Base-by-base conservation (phyloP, 2,888 invertebrate genomes). In the Aelia acuminata region DNA sequence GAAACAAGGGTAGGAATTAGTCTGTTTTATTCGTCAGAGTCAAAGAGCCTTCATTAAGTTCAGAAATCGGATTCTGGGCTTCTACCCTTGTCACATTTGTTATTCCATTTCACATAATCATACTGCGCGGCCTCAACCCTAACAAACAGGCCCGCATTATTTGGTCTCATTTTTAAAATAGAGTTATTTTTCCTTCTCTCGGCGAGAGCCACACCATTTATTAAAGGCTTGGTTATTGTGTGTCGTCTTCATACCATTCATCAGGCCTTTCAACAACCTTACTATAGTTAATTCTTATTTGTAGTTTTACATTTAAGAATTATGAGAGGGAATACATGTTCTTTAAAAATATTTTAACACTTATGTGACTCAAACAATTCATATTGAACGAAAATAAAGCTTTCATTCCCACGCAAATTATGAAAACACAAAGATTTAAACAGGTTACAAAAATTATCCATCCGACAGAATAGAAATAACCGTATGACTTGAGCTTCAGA, bases 41-140 rank as follows among this genome's bases (percentile, higher is more conserved):
- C 57, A 57, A 57, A 57, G 57, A 57, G 57, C 20, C 57, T 57
- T 57, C 57, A 57, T 57, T 57, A 57, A 57, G 57, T 57, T 20
- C 57, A 57, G 26, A 57, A 57, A 57, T 57, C 57, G 57, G 57
- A 57, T 57, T 57, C 3, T 13, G 26, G 13, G 13, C 57, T 26
- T 57, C 57, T 57, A 57, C 57, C 57, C 57, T 57, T 31, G 57
- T 57, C 57, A 57, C 57, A 57, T 57, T 57, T 57, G 57, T 57
- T 26, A 57, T 57, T 57, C 57, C 57, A 57, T 57, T 57, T 57
- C 57, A 26, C 57, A 57, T 57, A 57, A 57, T 26, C 57, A 57
- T 57, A 57, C 26, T 10, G 26, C 11, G 13, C 3, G n/a, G n/a
- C n/a, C 57, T 26, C 0, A 11, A 57, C 15, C 26, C 57, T 57